Percentiles rank a stretch among this genome's conserved stretches.
These are phyloP conservation scores for Poecilobothrus nobilitatus DNA, from an alignment of 2,888 invertebrate genomes.

Conservation along the genomic window DNA sequence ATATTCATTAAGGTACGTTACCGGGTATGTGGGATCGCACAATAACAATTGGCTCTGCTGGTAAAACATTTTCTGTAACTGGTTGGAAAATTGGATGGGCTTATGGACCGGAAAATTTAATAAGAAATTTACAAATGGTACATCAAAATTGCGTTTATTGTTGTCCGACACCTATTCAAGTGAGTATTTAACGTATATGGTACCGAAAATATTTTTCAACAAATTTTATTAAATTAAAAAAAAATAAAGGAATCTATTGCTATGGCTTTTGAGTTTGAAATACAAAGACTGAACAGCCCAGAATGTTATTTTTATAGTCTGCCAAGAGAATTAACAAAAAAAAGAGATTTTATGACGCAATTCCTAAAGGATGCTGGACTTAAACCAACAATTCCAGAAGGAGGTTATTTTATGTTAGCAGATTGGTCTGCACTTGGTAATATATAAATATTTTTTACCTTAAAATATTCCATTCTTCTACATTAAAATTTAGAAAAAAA, in stretches of 20 bases:
- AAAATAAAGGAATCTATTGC: slow-evolving; percentile 77
- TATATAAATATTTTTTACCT: not conserved
- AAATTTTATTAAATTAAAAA: too few relatives aligned
- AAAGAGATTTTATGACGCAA: slow-evolving; percentile 71
- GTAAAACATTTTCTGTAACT: slow-evolving; percentile 95
- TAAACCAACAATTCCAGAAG: slow-evolving; percentile 86
- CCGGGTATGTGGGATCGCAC: slow-evolving; percentile 98
- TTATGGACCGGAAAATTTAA: slow-evolving; percentile 74
- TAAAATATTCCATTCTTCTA: slow-evolving; percentile 22
- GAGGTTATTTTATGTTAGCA: slow-evolving; percentile 95
- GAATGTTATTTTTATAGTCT: slow-evolving; percentile 79
- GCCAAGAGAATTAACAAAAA: slow-evolving; percentile 62
- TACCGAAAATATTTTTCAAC: not conserved
- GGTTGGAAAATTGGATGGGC: slow-evolving; percentile 98
- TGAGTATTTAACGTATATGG: slow-evolving; percentile 30
- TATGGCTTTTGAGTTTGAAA: slow-evolving; percentile 76
- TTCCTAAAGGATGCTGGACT: slow-evolving; percentile 72
- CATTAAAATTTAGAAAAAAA: slow-evolving; percentile 47
- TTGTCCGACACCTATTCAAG: slow-evolving; percentile 78
- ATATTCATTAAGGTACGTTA: slow-evolving; percentile 59
- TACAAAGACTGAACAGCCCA: slow-evolving; percentile 56
- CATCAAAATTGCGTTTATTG: slow-evolving; percentile 95
- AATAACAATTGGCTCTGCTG: slow-evolving; percentile 92
- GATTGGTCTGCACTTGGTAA: slow-evolving; percentile 75
- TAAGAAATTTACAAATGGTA: slow-evolving; percentile 73